Conservation (phyloP, 2,888 invertebrate species). For the Dorcus parallelipipedus region DNA sequence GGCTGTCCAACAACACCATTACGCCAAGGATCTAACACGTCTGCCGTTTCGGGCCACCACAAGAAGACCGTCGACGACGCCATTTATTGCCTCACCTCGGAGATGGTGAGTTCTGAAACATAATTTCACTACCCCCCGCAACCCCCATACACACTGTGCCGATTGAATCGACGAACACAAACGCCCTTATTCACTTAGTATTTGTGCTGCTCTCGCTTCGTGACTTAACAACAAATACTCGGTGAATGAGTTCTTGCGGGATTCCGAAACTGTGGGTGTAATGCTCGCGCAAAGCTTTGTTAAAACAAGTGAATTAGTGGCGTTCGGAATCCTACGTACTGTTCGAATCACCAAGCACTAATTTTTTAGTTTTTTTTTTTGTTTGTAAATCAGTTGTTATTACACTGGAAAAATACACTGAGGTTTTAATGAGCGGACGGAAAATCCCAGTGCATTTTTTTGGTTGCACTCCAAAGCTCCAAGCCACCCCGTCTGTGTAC, state of each 20-base stretch:
- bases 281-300: too few species aligned
- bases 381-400: conserved; percentile 45
- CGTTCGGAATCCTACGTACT: neutral
- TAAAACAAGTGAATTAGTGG: neutral
- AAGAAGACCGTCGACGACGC: conserved; percentile 67
- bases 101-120: conserved; percentile 69
- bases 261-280: neutral
- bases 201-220: neutral
- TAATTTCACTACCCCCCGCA: conserved; percentile 15
- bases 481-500: conserved; percentile 38
- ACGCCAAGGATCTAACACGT: conserved; percentile 49
- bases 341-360: conserved; percentile 15
- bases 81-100: conserved; percentile 77
- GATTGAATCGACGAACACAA: neutral
- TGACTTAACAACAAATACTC: conserved; percentile 2
- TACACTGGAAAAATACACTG: conserved; percentile 32
- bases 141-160: neutral
- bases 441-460: conserved; percentile 2
- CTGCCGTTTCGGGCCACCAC: conserved; percentile 46
- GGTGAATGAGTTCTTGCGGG: neutral
- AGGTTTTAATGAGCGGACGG: neutral
- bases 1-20: conserved; percentile 63
- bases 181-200: conserved; percentile 4
- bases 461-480: conserved; percentile 21
- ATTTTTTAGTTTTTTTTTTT: conserved; percentile 18